Evolutionary conservation across 53 echinoderm and acorn worm species (phyloP), one percentile per base, ranked within the genome.

Genomic region (Arbacia lixula): DNA sequence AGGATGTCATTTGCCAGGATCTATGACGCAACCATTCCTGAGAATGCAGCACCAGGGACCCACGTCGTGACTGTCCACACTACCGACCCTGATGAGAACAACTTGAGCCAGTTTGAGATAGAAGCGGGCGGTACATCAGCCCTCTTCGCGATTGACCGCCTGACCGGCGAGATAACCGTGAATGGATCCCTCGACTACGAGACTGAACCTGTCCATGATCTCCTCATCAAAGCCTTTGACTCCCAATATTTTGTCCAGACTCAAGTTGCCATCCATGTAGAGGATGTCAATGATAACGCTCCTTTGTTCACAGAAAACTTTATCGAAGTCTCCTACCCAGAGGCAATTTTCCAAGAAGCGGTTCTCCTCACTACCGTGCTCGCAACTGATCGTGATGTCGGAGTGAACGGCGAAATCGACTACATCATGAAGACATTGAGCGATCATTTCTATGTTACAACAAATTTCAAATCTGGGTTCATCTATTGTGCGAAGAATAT

Each of bases 221-320:
- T 94, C 21, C 29, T 40, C 12, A 88, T 93, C 34, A 58, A 66
- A 35, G 90, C 94, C 3, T 83, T 66, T 16, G 94, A 93, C 53
- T 87, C 64, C 27, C 58, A 84, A 1, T 86, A 69, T 53, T 53
- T 52, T n/a, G 83, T 90, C 10, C 88, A 94, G 12, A 97, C 94
- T 17, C 60, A 81, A 50, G 94, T 97, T 0, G 86, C 86, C 3
- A 86, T 97, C 27, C 77, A 83, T 12, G 76, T 97, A 27, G 57
- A 76, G 11, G 97, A 97, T 50, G 76, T 94, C n/a, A 97, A 97
- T 69, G 97, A 97, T 85, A 92, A 94, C 65, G 84, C 91, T 19
- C 97, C 97, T 36, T 60, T 83, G 21, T 97, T 97, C 35, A 36
- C 34, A 25, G 41, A 37, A 51, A 34, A 85, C 36, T 38, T 55